Conservation (phyloP, 2,888 invertebrate genomes). For the Eurytoma californica region DNA sequence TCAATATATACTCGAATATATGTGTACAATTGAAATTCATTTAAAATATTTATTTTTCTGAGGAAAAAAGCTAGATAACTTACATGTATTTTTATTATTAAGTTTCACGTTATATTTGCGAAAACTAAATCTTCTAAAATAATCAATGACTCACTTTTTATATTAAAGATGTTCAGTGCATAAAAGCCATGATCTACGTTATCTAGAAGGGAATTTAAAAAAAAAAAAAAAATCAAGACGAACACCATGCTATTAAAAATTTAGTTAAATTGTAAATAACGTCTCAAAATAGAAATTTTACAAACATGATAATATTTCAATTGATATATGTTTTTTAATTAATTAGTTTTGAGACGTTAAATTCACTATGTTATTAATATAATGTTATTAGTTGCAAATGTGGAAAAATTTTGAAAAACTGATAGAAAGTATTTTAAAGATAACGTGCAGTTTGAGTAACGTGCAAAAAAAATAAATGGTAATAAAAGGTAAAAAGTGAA, state of each 20-base stretch:
- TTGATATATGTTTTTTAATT: background rate
- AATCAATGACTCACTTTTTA: constrained; percentile 27
- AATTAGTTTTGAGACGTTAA: constrained; percentile 20
- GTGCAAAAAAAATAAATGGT: constrained; percentile 6
- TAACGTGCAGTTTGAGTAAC: constrained; percentile 2
- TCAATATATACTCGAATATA: no score
- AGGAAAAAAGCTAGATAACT: background rate
- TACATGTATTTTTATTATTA: background rate
- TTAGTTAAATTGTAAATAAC: constrained; percentile 19
- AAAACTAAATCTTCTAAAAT: background rate
- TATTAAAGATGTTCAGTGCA: constrained; percentile 8
- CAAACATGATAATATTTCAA: background rate
- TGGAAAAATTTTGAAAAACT: background rate
- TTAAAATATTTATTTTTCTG: background rate
- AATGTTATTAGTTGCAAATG: constrained; percentile 1
- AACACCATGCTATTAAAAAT: constrained; percentile 36
- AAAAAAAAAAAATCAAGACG: background rate
- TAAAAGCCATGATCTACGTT: background rate
- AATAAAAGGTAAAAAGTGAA: background rate
- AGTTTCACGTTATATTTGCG: no score
- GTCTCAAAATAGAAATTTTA: constrained; percentile 13
- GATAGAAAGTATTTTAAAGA: constrained; percentile 7
- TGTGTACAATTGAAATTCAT: no score
- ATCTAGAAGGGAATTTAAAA: constrained; percentile 5
- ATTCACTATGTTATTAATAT: background rate